Conservation (phyloP, 2,113 vertebrate genomes). For the Pithys albifrons region DNA sequence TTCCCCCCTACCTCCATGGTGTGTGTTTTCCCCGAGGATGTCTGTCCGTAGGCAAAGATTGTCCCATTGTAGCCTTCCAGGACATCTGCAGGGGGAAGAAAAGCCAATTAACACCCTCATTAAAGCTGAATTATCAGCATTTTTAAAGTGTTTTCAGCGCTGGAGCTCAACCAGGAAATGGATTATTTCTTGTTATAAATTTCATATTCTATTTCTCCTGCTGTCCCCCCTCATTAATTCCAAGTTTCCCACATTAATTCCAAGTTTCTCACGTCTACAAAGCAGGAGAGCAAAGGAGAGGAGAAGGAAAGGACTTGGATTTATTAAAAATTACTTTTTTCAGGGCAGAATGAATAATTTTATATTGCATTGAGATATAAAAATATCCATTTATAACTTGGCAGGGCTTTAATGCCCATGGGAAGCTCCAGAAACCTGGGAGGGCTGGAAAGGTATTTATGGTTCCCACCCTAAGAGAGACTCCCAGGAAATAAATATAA, state of each 20-base stretch:
- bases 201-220: neutral
- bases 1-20: conserved; percentile 92
- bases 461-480: neutral
- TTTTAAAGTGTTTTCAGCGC: rapidly evolving
- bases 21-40: conserved; percentile 93
- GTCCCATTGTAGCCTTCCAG: conserved; percentile 93
- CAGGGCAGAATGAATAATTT: neutral
- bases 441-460: neutral
- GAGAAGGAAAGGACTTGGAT: neutral
- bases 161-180: neutral
- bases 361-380: neutral
- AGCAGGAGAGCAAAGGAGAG: neutral
- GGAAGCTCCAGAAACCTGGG: neutral
- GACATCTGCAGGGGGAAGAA: conserved; percentile 80
- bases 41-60: conserved; percentile 94
- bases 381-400: neutral
- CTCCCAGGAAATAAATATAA: neutral
- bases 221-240: neutral
- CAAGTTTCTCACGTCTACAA: neutral
- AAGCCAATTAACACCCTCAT: neutral
- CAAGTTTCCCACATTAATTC: neutral
- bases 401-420: neutral
- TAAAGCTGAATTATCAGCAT: neutral
- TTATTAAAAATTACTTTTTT: neutral
- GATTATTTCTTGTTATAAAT: neutral